These are phyloP conservation scores for Bombus cullumanus DNA, from an alignment of 1,140 invertebrate species.

Conservation along the genomic window DNA sequence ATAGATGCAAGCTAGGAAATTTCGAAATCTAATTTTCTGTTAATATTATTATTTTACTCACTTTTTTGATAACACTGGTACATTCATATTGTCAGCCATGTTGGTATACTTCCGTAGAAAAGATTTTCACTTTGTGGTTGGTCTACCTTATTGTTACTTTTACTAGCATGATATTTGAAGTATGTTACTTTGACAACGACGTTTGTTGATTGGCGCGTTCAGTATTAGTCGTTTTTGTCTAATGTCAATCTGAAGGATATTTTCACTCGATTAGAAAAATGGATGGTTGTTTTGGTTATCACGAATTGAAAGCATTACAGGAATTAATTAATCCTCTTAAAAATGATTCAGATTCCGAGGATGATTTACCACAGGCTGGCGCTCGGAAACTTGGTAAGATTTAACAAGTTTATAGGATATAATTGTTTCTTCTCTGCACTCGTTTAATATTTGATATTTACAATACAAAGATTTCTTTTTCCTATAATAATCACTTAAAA, in stretches of 20 bases:
- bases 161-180: neutral
- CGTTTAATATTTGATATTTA: neutral
- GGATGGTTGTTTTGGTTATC: slow-evolving; percentile 70
- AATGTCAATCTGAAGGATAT: neutral
- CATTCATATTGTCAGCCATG: slow-evolving; percentile 84
- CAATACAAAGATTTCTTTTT: neutral
- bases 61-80: slow-evolving; percentile 88
- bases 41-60: slow-evolving; percentile 81
- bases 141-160: neutral
- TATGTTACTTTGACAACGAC: slow-evolving; percentile 7
- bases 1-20: slow-evolving; percentile 5
- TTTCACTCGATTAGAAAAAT: slow-evolving; percentile 45
- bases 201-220: slow-evolving; percentile 16
- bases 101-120: slow-evolving; percentile 53
- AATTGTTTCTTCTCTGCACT: neutral
- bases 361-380: slow-evolving; percentile 76
- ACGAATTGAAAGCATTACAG: slow-evolving; percentile 75
- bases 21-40: slow-evolving; percentile 60
- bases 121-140: slow-evolving; percentile 34
- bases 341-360: slow-evolving; percentile 75
- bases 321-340: slow-evolving; percentile 70
- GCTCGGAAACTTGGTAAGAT: slow-evolving; percentile 75
- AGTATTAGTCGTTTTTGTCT: neutral
- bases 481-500: neutral
- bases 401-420: slow-evolving; percentile 3